These are phyloP conservation scores for Drosophila micromelanica DNA, from an alignment of 1,140 invertebrate species.

Conservation along the genomic window DNA sequence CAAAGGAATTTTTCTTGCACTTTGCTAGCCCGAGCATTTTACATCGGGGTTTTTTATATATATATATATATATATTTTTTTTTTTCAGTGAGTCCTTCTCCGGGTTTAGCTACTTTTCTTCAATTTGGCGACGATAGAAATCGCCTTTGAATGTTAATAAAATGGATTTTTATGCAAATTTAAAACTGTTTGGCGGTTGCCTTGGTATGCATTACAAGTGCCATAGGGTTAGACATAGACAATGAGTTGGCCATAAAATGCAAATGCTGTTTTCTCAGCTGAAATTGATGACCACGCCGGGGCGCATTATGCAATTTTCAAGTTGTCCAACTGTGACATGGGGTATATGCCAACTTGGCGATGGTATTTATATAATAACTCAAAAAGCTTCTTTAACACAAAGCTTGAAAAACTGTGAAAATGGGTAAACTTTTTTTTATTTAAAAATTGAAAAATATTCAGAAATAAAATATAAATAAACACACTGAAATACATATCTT, in stretches of 20 bases:
- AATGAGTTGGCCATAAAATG: slow-evolving; percentile 46
- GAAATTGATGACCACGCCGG: slow-evolving; percentile 35
- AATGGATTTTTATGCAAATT: slow-evolving; percentile 82
- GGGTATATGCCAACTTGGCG: neutral
- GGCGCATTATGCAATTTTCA: slow-evolving; percentile 17
- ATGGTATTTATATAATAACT: neutral
- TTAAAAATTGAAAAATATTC: too few species aligned
- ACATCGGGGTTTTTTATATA: too few species aligned
- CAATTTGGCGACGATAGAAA: slow-evolving; percentile 74
- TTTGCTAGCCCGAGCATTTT: slow-evolving; percentile 54
- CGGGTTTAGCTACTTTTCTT: slow-evolving; percentile 68
- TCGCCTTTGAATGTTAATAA: slow-evolving; percentile 81
- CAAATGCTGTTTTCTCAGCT: slow-evolving; percentile 41
- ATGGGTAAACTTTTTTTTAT: too few species aligned
- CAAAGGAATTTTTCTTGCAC: slow-evolving; percentile 79
- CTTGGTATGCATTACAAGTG: slow-evolving; percentile 68
- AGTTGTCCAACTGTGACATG: neutral
- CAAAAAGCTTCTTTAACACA: neutral
- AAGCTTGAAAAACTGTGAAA: too few species aligned
- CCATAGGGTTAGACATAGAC: slow-evolving; percentile 45
- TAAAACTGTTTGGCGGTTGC: slow-evolving; percentile 75
- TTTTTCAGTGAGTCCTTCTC: neutral
- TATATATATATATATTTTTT: too few species aligned
- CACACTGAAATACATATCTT: too few species aligned
- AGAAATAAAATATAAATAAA: too few species aligned